Conservation (phyloP, 2,888 invertebrate genomes). For the Pegoplata infirma region DNA sequence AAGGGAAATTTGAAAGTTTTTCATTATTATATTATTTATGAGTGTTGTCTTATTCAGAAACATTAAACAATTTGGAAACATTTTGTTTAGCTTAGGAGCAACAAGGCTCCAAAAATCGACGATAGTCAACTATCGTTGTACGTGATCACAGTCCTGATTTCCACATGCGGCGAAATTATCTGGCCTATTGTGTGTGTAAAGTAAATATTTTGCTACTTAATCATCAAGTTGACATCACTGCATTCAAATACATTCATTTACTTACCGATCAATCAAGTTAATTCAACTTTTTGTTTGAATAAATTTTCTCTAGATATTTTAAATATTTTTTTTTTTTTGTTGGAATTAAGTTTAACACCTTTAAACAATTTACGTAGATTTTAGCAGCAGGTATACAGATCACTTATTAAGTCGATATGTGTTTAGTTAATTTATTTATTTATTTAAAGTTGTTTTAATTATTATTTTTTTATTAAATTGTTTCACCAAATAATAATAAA, state of each 20-base stretch:
- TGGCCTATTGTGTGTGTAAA: no score
- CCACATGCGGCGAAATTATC: no score
- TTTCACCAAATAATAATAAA: conserved; percentile 10
- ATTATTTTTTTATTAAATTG: background rate
- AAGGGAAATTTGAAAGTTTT: no score
- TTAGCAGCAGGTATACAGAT: background rate
- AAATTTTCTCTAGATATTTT: no score
- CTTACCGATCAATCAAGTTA: conserved; percentile 37
- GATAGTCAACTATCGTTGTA: no score
- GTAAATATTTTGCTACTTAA: no score
- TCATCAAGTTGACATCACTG: background rate
- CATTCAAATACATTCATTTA: background rate
- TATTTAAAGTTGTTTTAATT: background rate
- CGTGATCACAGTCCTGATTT: no score
- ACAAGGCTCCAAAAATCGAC: no score
- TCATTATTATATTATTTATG: no score
- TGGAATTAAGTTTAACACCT: conserved; percentile 26
- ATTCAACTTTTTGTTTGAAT: background rate
- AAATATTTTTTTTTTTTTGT: background rate
- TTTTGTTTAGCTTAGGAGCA: no score
- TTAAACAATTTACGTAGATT: background rate
- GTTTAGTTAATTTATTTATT: conserved; percentile 1
- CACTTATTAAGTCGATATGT: background rate
- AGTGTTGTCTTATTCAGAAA: no score
- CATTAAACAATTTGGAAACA: no score